Conservation (phyloP, 2,888 invertebrate genomes). For the Lasioglossum figueresi region DNA sequence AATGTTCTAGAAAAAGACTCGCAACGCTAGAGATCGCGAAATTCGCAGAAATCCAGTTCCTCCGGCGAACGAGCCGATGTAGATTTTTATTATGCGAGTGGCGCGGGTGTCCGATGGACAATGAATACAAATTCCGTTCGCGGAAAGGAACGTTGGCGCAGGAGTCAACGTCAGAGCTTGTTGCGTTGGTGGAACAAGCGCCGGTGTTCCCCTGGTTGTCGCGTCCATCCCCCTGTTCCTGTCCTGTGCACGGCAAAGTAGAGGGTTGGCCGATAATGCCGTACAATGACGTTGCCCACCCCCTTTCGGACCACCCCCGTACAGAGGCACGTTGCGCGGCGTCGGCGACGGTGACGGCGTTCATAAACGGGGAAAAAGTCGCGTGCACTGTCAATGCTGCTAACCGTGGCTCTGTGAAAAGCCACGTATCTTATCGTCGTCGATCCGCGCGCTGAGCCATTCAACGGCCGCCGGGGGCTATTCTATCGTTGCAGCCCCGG, state of each 20-base stretch:
- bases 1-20: neutral
- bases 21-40: neutral
- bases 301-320: constrained; percentile 56
- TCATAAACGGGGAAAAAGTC: constrained; percentile 73
- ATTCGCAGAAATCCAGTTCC: constrained; percentile 23
- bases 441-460: constrained; percentile 66
- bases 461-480: constrained; percentile 38
- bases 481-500: constrained; percentile 45
- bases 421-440: constrained; percentile 71
- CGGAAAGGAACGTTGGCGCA: constrained; percentile 65
- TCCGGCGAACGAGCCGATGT: constrained; percentile 46
- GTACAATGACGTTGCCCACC: constrained; percentile 56
- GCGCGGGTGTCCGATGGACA: constrained; percentile 64
- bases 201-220: constrained; percentile 28
- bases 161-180: constrained; percentile 32
- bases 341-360: constrained; percentile 58
- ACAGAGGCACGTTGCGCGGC: constrained; percentile 6
- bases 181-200: constrained; percentile 67
- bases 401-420: constrained; percentile 64
- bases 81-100: constrained; percentile 76
- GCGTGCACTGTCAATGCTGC: constrained; percentile 64
- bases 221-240: constrained; percentile 36
- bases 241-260: constrained; percentile 38
- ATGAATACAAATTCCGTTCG: constrained; percentile 76
- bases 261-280: constrained; percentile 66